Evolutionary conservation across 2,797 vertebrate genomes (phyloP), one percentile per base, ranked within the genome.

Genomic region (Nothura maculosa): DNA sequence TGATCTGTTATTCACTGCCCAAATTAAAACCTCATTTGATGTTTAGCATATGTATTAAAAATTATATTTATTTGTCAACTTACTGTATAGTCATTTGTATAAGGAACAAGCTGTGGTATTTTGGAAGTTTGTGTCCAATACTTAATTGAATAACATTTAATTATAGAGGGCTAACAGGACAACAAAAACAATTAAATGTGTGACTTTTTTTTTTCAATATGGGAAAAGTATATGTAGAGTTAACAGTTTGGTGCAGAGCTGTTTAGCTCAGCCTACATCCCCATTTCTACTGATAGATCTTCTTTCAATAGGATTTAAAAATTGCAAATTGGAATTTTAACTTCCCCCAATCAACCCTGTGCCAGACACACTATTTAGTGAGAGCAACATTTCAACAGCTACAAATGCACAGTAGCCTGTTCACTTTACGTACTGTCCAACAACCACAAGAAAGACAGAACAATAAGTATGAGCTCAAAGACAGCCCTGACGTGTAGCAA

Each of bases 11-110:
- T 55, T 78, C 24, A 19, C 40, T 83, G 63, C 36, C 32, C 47
- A 73, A 81, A 66, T 48, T 64, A 67, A 86, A 87, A 76, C 40
- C 77, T n/a, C 9, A 43, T 82, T 85, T 85, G 22, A 63, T 54
- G 36, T 57, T 92, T 77, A 63, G 24, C 60, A 18, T 43, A 36
- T 9, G 5, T 27, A 73, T 74, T 30, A 73, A 66, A 85, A 10
- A 48, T 12, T 8, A n/a, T 54, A 24, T 78, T 88, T 88, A 62
- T 45, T 54, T n/a, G 75, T 76, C 22, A 52, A 9, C 54, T 85
- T 83, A 28, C 45, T 67, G 24, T 22, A 11, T 24, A 61, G 42
- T 27, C 19, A 6, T 66, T 89, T 14, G 3, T 75, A 13, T 27
- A 32, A 82, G 10, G 28, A 80, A 42, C 54, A 74, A 8, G 28